A percentile compares a stretch with the other conserved stretches of the same genome.
Evolutionary conservation across 2,113 vertebrate species (phyloP).

Genomic region (Strigops habroptila): DNA sequence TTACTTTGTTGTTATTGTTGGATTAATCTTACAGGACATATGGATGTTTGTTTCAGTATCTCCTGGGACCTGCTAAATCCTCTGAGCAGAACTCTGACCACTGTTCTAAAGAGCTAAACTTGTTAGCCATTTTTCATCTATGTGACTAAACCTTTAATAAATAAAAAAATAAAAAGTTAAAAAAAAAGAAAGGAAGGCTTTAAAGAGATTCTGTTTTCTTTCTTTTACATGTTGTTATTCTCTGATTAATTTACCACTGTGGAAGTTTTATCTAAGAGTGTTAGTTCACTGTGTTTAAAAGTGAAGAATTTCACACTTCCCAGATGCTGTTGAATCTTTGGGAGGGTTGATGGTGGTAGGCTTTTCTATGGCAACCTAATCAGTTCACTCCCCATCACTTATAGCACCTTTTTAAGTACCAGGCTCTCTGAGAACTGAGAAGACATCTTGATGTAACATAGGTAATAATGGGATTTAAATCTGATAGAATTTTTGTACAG

Average conservation of each 20-base stretch:
- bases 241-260: slow-evolving; percentile 16
- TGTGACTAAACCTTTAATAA: not conserved
- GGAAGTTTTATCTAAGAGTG: slow-evolving; percentile 15
- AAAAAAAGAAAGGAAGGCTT: not conserved
- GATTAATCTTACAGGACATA: slow-evolving; percentile 59
- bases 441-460: not conserved
- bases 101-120: not conserved
- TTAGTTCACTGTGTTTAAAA: slow-evolving; percentile 33
- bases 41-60: slow-evolving; percentile 23
- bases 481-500: not conserved
- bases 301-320: slow-evolving; percentile 51
- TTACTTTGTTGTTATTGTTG: slow-evolving; percentile 51
- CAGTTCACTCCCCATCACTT: not conserved
- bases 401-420: not conserved
- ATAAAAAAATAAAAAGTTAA: not conserved
- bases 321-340: not conserved
- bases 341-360: not conserved
- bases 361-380: slow-evolving; percentile 16
- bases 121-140: slow-evolving; percentile 15
- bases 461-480: not conserved
- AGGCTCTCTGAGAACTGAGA: not conserved
- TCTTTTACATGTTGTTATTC: not conserved
- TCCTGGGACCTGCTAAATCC: slow-evolving; percentile 8
- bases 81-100: not conserved
- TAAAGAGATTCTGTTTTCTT: not conserved